These are phyloP conservation scores for Anthonomus grandis DNA, from an alignment of 1,140 invertebrate species.

Conservation along the genomic window DNA sequence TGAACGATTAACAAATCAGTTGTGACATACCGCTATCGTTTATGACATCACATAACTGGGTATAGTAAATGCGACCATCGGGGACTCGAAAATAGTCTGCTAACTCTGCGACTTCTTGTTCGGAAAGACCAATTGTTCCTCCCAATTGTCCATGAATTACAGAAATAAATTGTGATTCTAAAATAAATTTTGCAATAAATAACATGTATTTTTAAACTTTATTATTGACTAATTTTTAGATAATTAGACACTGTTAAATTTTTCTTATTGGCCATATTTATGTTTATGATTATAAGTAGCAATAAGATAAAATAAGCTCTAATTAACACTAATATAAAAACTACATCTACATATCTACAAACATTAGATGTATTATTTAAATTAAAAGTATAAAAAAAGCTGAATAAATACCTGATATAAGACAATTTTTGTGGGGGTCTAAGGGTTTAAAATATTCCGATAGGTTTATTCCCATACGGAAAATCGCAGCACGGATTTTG, in stretches of 20 bases:
- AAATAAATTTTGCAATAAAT: too few species aligned
- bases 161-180: conserved; percentile 67
- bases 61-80: conserved; percentile 67
- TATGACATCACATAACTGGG: conserved; percentile 67
- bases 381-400: conserved; percentile 7
- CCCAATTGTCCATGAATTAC: conserved; percentile 62
- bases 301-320: too few species aligned
- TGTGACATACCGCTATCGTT: conserved; percentile 53
- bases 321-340: too few species aligned
- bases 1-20: too few species aligned
- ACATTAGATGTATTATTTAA: too few species aligned
- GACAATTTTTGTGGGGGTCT: conserved; percentile 60
- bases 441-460: conserved; percentile 64
- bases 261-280: too few species aligned
- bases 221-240: too few species aligned
- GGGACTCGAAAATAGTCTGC: conserved; percentile 70
- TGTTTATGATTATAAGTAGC: too few species aligned
- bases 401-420: conserved; percentile 64
- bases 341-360: too few species aligned
- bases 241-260: too few species aligned
- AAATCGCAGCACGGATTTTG: conserved; percentile 67
- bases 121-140: conserved; percentile 59
- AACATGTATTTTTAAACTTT: too few species aligned
- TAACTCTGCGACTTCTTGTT: conserved; percentile 64
- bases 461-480: conserved; percentile 64